These are phyloP conservation scores for Unio pictorum DNA, from an alignment of 2,888 invertebrate genomes.

Conservation along the genomic window DNA sequence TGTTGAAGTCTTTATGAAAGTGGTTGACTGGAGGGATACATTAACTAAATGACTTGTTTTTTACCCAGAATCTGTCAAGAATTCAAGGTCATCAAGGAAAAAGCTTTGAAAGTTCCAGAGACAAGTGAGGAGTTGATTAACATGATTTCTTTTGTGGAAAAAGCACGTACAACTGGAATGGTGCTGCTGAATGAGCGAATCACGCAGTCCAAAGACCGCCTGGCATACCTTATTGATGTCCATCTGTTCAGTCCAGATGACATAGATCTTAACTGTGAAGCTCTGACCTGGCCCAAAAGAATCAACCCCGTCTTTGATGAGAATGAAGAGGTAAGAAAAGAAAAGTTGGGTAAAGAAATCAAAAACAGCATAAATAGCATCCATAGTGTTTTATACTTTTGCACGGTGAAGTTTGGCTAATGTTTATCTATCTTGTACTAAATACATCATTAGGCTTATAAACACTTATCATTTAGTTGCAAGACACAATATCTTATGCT, in stretches of 20 bases:
- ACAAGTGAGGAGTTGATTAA: constrained; percentile 87
- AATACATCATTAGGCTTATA: too few species aligned
- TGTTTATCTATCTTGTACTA: too few species aligned
- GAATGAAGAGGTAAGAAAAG: constrained; percentile 77
- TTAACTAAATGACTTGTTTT: neutral
- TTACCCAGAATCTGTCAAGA: constrained; percentile 73
- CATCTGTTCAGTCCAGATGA: constrained; percentile 83
- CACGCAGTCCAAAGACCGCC: constrained; percentile 69
- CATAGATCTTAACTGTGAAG: constrained; percentile 84
- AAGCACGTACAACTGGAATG: constrained; percentile 83
- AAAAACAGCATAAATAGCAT: neutral
- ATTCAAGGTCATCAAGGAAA: constrained; percentile 81
- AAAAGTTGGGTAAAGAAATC: neutral
- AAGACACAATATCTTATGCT: too few species aligned
- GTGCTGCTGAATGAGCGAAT: constrained; percentile 81
- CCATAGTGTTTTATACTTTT: neutral
- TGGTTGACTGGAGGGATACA: neutral
- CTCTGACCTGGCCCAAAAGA: constrained; percentile 86
- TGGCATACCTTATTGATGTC: constrained; percentile 80
- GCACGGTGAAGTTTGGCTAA: neutral
- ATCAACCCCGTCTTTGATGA: constrained; percentile 87
- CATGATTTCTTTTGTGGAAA: constrained; percentile 85
- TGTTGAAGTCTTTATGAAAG: neutral
- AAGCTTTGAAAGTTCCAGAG: constrained; percentile 82
- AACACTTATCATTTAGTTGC: too few species aligned